Base-by-base conservation (phyloP, 2,797 vertebrate species). In the Catamblyrhynchus diadema region DNA sequence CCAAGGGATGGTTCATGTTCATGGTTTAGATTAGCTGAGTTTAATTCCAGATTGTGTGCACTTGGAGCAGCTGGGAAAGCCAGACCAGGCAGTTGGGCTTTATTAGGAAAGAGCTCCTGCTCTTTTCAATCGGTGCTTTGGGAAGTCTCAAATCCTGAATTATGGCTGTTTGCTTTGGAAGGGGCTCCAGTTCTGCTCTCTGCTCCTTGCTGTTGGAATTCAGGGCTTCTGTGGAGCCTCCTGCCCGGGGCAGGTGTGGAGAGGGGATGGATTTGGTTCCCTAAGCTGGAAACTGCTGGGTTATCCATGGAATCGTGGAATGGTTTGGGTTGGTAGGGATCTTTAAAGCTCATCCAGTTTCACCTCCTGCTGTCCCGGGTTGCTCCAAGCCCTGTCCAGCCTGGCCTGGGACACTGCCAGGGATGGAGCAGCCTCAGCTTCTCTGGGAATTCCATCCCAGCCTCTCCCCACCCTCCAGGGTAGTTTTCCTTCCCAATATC, bases 31-130 rank as follows among this genome's bases (percentile, higher is more conserved):
- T 97, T 71, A 95, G 90, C 64, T 69, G 66, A 25, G n/a, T 77
- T 82, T 70, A 67, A 83, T 90, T 96, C 95, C 96, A 97, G 92
- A 64, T 62, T 89, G 94, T 8, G 5, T 86, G 67, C 59, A 10
- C 81, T 89, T 87, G 54, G 83, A 87, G 66, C 93, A 93, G 96
- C 95, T 97, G 96, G 88, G 94, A 94, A 97, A 95, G 92, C 92
- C 95, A 93, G 94, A 92, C 66, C 96, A 95, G 95, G 96, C 92
- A 47, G 72, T 77, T 74, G n/a, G 2, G 48, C 91, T 96, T 92
- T 93, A 74, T 95, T 94, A 93, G 94, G 91, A 92, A 50, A 10
- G 42, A 69, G 61, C 39, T 91, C 86, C 85, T 80, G 16, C 67
- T 93, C 44, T 62, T 81, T 77, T 84, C 91, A 48, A 14, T 51